Percentiles rank a stretch among this genome's conserved stretches.
These are phyloP conservation scores for Babyrousa celebensis DNA, from an alignment of 2,797 vertebrate genomes.

Conservation along the genomic window DNA sequence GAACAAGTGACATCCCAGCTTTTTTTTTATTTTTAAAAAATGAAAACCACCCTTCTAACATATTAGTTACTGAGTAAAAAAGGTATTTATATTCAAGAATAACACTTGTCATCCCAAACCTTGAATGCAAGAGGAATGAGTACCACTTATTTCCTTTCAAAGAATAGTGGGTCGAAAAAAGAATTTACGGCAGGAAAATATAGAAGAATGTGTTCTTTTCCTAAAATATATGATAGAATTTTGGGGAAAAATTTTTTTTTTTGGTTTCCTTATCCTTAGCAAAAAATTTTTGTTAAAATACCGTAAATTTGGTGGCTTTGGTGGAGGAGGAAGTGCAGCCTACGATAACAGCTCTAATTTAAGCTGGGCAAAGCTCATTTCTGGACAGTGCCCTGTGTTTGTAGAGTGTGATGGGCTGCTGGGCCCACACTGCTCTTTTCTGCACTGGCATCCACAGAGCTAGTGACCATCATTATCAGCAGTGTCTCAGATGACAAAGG, in stretches of 20 bases:
- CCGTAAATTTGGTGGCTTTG: background rate
- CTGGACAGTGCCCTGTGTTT: background rate
- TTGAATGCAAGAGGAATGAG: constrained; percentile 4
- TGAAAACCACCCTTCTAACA: background rate
- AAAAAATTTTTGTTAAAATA: background rate
- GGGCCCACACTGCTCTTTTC: background rate
- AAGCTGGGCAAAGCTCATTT: background rate
- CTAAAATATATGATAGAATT: constrained; percentile 11
- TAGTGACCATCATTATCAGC: background rate
- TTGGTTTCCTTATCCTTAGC: background rate
- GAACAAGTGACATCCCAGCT: background rate
- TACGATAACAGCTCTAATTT: background rate
- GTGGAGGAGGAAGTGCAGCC: background rate
- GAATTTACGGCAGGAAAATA: background rate
- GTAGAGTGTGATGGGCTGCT: background rate
- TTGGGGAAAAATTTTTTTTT: background rate
- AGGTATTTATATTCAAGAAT: constrained; percentile 14
- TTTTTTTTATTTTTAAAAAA: background rate
- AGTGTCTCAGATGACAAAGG: constrained; percentile 38
- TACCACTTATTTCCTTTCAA: background rate
- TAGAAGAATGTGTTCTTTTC: background rate
- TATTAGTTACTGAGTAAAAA: constrained; percentile 3
- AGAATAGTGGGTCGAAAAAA: background rate
- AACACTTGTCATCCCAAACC: background rate
- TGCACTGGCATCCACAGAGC: background rate